A percentile compares a stretch with the other conserved stretches of the same genome.
Conservation (phyloP, 2,888 invertebrate species). For the Carpatolechia fugitivella region DNA sequence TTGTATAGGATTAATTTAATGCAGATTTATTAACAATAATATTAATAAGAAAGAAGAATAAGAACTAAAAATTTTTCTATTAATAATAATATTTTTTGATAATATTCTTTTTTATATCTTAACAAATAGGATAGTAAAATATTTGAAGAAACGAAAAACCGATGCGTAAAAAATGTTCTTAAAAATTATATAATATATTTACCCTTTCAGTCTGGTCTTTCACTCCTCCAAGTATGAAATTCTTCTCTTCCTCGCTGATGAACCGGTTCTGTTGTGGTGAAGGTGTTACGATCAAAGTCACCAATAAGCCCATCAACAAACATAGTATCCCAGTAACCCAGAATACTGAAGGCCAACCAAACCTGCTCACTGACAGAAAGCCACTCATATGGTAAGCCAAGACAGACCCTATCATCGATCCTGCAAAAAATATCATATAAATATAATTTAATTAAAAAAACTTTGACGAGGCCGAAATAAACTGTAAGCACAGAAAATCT, state of each 20-base stretch:
- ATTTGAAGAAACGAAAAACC: no score
- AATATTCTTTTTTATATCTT: no score
- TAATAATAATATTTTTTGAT: no score
- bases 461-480: neutral
- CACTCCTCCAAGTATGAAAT: constrained; percentile 55
- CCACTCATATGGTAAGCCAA: constrained; percentile 82
- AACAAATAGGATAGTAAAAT: no score
- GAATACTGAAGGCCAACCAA: constrained; percentile 84
- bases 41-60: no score
- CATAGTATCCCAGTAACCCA: constrained; percentile 78
- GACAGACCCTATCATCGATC: constrained; percentile 83
- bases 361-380: constrained; percentile 69
- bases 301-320: constrained; percentile 62
- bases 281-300: constrained; percentile 68
- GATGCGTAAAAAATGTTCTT: no score
- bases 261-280: constrained; percentile 62
- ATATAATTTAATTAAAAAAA: neutral
- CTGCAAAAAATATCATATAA: constrained; percentile 47
- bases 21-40: no score
- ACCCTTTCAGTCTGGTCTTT: constrained; percentile 33
- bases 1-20: no score
- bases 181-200: neutral
- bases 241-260: constrained; percentile 68
- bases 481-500: neutral
- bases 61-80: no score